Evolutionary conservation across 2,888 invertebrate genomes (phyloP).

Genomic region (Pristionchus exspectatus): DNA sequence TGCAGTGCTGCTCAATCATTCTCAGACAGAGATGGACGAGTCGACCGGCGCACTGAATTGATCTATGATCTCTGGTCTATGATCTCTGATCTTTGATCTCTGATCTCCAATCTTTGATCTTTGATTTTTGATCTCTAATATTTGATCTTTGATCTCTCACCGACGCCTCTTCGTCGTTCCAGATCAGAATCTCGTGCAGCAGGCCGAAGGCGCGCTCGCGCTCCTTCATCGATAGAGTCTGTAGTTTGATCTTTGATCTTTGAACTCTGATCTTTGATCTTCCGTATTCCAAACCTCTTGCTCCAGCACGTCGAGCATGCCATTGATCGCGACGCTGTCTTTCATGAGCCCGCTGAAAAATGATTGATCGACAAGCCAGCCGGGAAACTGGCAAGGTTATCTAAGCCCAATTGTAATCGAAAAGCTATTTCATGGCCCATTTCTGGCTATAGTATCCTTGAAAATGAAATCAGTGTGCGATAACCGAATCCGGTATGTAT

Average conservation of each 20-base stretch:
- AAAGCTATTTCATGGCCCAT: neutral
- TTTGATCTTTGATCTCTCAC: neutral
- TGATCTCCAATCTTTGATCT: neutral
- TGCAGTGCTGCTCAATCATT: neutral
- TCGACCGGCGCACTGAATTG: neutral
- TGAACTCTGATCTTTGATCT: neutral
- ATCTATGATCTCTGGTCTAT: neutral
- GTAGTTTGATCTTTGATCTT: neutral
- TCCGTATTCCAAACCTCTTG: neutral
- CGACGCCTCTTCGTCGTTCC: neutral
- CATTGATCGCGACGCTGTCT: neutral
- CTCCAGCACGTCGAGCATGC: neutral
- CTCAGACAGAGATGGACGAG: neutral
- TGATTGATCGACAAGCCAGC: neutral
- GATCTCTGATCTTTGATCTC: neutral
- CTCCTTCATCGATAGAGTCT: neutral
- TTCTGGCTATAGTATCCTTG: neutral
- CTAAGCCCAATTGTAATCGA: neutral
- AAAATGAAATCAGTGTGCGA: neutral
- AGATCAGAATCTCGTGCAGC: neutral
- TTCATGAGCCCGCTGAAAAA: neutral
- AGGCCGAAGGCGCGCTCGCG: neutral
- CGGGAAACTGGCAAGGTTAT: neutral
- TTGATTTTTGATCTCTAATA: neutral
- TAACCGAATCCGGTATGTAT: neutral